Percentiles rank a stretch among this genome's conserved stretches.
These are phyloP conservation scores for Limonius californicus DNA, from an alignment of 1,140 invertebrate genomes.

Conservation along the genomic window DNA sequence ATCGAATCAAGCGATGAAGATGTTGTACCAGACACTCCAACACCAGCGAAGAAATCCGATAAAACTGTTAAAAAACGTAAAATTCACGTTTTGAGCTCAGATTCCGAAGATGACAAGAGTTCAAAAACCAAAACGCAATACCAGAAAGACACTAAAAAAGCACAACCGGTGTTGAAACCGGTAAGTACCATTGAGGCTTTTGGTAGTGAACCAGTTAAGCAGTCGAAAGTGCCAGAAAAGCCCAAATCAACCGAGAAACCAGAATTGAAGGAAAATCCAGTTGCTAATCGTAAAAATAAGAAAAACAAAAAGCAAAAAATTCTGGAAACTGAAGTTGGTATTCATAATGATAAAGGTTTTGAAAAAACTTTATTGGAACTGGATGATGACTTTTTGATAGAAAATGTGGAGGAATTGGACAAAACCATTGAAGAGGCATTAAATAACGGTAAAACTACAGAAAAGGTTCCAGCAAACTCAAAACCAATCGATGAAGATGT, in stretches of 20 bases:
- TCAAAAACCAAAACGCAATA: constrained; percentile 17
- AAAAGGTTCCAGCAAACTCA: constrained; percentile 7
- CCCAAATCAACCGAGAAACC: constrained; percentile 22
- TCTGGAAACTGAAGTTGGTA: constrained; percentile 50
- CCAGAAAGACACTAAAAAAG: constrained; percentile 24
- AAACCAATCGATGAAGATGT: too few species aligned
- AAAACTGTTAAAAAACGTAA: constrained; percentile 34
- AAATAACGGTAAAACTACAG: constrained; percentile 11
- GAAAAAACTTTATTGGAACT: constrained; percentile 60
- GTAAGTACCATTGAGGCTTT: constrained; percentile 45
- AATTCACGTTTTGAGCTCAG: constrained; percentile 36
- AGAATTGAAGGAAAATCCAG: not conserved
- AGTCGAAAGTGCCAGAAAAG: constrained; percentile 33
- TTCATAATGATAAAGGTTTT: constrained; percentile 67
- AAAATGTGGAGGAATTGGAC: constrained; percentile 37
- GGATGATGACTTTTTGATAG: constrained; percentile 49
- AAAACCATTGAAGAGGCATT: constrained; percentile 39
- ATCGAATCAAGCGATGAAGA: constrained; percentile 40
- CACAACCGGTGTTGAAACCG: constrained; percentile 23
- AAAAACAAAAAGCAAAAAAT: constrained; percentile 41
- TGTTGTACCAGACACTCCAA: constrained; percentile 36
- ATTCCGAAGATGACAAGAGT: constrained; percentile 40
- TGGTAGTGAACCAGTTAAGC: constrained; percentile 46
- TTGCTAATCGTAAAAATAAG: constrained; percentile 18
- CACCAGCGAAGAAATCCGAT: constrained; percentile 21